Percentiles rank a stretch among this genome's conserved stretches.
phyloP scores from a whole-genome alignment of 2,888 invertebrate genomes.

The Machimus atricapillus region DNA sequence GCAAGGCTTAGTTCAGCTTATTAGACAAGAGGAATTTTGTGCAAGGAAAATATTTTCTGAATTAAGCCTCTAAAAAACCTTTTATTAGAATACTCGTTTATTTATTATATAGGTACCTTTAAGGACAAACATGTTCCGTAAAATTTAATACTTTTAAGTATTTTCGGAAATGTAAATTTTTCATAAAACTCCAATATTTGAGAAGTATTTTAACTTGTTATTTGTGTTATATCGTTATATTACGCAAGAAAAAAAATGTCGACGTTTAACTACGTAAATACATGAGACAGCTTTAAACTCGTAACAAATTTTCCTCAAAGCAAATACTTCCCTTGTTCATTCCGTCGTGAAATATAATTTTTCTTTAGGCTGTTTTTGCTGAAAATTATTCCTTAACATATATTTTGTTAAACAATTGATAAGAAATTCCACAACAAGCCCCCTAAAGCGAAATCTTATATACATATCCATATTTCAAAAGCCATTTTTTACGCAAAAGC shows the following conservation, averaged over 20 bases:
- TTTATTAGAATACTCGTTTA: too few species aligned
- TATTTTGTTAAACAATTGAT: not conserved
- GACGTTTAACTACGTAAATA: not conserved
- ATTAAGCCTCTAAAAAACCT: too few species aligned
- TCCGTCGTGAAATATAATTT: not conserved
- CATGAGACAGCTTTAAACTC: not conserved
- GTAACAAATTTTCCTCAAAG: not conserved
- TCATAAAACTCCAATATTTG: not conserved
- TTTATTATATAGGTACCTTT: not conserved
- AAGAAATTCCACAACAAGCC: not conserved
- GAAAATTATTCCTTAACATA: not conserved
- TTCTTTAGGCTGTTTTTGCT: not conserved
- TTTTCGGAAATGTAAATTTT: too few species aligned
- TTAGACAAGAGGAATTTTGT: too few species aligned
- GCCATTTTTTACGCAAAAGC: not conserved
- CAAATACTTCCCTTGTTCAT: not conserved
- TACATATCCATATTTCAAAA: not conserved
- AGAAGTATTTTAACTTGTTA: not conserved
- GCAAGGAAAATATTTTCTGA: too few species aligned
- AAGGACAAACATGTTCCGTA: not conserved
- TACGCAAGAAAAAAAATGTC: not conserved
- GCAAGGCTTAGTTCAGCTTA: too few species aligned
- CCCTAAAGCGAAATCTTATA: not conserved
- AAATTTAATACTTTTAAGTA: not conserved
- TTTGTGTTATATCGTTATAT: not conserved